Conservation (phyloP, 2,113 vertebrate genomes). For the Tachycineta bicolor region DNA sequence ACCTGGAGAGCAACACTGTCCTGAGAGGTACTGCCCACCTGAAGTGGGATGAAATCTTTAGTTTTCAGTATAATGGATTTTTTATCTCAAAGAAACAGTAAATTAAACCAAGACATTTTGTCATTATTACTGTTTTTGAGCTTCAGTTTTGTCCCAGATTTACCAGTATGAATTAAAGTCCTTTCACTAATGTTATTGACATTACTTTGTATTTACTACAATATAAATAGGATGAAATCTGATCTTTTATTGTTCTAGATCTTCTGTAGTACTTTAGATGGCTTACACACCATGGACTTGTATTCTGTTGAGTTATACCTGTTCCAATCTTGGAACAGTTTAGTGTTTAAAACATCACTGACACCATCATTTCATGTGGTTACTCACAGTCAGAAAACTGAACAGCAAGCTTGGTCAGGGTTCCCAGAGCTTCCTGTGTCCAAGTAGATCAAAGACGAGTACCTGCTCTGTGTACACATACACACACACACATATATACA, state of each 20-base stretch:
- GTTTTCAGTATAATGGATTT: background rate
- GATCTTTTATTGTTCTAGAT: background rate
- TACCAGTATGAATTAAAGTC: background rate
- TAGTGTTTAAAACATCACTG: background rate
- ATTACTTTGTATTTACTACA: background rate
- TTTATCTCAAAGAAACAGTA: background rate
- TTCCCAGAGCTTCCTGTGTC: background rate
- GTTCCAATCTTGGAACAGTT: background rate
- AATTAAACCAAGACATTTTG: background rate
- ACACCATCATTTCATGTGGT: background rate
- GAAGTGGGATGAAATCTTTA: background rate
- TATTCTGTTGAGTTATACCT: background rate
- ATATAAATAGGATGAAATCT: background rate
- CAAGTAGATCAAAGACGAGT: background rate
- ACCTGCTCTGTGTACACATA: rapidly evolving
- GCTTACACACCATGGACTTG: rapidly evolving
- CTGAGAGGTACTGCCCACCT: background rate
- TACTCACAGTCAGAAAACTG: background rate
- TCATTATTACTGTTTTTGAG: background rate
- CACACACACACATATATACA: too few species aligned
- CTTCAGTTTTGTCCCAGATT: background rate
- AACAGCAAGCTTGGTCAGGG: background rate
- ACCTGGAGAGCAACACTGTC: background rate
- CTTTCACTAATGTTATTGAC: background rate
- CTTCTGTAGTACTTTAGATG: background rate